Conservation (phyloP, 2,113 vertebrate genomes). For the Sphyrna mokarran region DNA sequence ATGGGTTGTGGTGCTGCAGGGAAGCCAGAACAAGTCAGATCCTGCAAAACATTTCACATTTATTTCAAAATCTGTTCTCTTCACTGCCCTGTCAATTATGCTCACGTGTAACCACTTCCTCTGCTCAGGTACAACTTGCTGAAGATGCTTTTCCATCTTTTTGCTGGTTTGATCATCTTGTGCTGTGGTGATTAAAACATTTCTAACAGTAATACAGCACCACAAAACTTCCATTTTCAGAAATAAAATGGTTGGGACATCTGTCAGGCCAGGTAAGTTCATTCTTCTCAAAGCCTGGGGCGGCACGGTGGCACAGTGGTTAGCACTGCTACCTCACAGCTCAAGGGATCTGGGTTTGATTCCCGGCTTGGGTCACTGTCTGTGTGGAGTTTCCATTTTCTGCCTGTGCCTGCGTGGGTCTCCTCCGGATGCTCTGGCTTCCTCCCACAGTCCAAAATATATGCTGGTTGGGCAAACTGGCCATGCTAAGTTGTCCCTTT, state of each 20-base stretch:
- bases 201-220: neutral
- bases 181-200: neutral
- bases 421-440: too few relatives aligned
- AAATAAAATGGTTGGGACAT: too few relatives aligned
- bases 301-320: too few relatives aligned
- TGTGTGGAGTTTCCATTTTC: too few relatives aligned
- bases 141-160: neutral
- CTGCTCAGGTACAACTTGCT: neutral
- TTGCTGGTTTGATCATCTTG: neutral
- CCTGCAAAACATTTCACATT: neutral
- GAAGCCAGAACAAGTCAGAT: neutral
- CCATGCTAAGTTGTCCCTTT: too few relatives aligned
- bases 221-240: neutral
- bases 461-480: too few relatives aligned
- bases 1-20: neutral
- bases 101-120: neutral
- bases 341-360: too few relatives aligned
- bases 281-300: neutral
- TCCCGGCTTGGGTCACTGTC: too few relatives aligned
- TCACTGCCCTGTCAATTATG: neutral
- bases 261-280: too few relatives aligned
- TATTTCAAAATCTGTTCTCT: neutral
- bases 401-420: too few relatives aligned
- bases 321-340: too few relatives aligned
- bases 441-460: too few relatives aligned